Evolutionary conservation across 2,113 vertebrate species (phyloP).

Genomic region (Rhea pennata): DNA sequence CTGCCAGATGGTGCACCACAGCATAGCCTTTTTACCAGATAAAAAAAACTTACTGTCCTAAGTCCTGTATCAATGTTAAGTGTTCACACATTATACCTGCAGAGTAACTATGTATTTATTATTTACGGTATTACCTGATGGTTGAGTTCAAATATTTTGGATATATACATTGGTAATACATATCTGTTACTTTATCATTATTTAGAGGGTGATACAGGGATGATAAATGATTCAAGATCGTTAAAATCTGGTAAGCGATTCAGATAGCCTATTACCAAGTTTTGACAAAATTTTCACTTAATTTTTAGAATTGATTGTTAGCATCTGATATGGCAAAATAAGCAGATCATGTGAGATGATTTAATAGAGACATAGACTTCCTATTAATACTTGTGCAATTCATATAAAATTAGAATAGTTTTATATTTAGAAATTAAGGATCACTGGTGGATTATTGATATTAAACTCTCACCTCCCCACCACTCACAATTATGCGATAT

Average conservation of each 20-base stretch:
- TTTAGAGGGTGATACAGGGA: not conserved
- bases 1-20: not conserved
- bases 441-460: not conserved
- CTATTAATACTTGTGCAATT: not conserved
- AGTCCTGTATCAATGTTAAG: not conserved
- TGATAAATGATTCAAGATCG: not conserved
- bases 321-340: not conserved
- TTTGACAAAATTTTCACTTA: conserved; percentile 15
- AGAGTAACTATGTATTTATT: not conserved
- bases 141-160: not conserved
- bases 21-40: not conserved
- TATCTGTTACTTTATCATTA: not conserved
- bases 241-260: conserved; percentile 15
- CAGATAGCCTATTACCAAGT: not conserved
- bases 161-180: not conserved
- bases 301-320: conserved; percentile 5
- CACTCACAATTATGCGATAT: not conserved
- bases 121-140: not conserved
- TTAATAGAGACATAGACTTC: not conserved
- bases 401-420: not conserved
- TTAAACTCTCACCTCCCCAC: not conserved
- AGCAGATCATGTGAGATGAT: not conserved
- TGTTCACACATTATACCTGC: not conserved
- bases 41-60: not conserved
- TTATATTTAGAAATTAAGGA: not conserved